phyloP scores from a whole-genome alignment of 2,113 vertebrate species.

The Xiphophorus hellerii region DNA sequence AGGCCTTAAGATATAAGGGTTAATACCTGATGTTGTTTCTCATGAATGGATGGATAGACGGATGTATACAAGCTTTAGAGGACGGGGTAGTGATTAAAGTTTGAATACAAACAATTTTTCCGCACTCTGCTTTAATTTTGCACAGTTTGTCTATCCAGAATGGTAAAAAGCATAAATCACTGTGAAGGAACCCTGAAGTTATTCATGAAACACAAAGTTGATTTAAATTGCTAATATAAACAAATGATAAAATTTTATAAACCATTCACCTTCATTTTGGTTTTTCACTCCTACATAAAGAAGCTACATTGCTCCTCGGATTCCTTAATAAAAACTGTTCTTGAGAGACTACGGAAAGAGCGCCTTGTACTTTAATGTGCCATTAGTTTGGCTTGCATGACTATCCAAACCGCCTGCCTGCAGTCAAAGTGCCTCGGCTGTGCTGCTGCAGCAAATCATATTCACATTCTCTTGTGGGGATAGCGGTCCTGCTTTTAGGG shows the following conservation, averaged over 20 bases:
- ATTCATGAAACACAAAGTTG: background rate
- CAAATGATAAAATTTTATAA: conserved; percentile 5
- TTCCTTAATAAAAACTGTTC: background rate
- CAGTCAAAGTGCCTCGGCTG: conserved; percentile 4
- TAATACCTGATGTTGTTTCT: background rate
- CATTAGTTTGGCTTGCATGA: conserved; percentile 1
- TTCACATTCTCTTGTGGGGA: conserved; percentile 8
- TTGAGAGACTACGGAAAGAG: background rate
- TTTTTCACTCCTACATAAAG: background rate
- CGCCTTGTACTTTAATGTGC: conserved; percentile 9
- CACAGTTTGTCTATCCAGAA: background rate
- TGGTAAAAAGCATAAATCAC: background rate
- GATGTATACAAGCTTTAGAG: too few species aligned
- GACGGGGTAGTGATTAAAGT: background rate
- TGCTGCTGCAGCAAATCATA: conserved; percentile 8
- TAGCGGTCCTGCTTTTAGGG: conserved; percentile 24
- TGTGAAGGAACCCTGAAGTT: background rate
- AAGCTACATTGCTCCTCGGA: background rate
- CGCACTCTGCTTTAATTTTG: background rate
- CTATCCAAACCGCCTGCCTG: background rate
- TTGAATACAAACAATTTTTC: background rate
- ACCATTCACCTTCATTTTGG: background rate
- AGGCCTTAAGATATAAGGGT: too few species aligned
- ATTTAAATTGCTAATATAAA: background rate
- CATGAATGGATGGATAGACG: too few species aligned